Conservation (phyloP, 2,113 vertebrate species). For the Hirundichthys speculiger region DNA sequence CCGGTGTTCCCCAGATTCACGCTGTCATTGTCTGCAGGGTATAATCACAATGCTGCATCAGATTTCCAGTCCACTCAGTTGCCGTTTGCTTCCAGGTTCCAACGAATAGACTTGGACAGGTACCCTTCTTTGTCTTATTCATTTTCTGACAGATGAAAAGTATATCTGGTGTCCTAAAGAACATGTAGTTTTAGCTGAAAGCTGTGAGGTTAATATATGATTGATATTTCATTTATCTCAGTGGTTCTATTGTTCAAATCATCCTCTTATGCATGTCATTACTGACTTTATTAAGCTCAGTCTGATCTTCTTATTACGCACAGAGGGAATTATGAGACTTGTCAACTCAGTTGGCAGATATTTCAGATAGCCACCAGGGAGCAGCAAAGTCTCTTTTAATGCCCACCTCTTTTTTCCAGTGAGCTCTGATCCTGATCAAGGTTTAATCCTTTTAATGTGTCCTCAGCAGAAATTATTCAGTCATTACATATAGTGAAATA, state of each 20-base stretch:
- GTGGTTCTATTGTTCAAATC: neutral
- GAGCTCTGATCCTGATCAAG: neutral
- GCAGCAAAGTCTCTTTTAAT: slow-evolving; percentile 68
- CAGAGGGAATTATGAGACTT: neutral
- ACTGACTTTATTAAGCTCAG: slow-evolving; percentile 4
- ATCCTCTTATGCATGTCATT: neutral
- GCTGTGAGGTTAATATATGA: neutral
- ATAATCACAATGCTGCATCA: slow-evolving; percentile 24
- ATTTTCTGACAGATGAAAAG: neutral
- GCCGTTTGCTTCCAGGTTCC: slow-evolving; percentile 80
- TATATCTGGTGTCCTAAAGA: neutral
- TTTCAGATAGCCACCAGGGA: slow-evolving; percentile 62
- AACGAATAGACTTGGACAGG: slow-evolving; percentile 90
- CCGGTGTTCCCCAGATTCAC: neutral
- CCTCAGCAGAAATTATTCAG: slow-evolving; percentile 3
- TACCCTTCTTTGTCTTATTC: slow-evolving; percentile 50
- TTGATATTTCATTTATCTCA: neutral
- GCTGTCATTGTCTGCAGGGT: slow-evolving; percentile 12
- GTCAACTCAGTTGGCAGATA: neutral
- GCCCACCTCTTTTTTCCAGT: too few species aligned
- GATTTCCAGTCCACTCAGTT: slow-evolving; percentile 79
- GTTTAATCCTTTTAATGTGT: neutral
- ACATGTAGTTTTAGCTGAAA: neutral
- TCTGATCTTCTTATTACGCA: slow-evolving; percentile 7
- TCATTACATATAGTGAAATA: neutral